Evolutionary conservation across 2,888 invertebrate genomes (phyloP).

Genomic region (Diarsia dahlii): DNA sequence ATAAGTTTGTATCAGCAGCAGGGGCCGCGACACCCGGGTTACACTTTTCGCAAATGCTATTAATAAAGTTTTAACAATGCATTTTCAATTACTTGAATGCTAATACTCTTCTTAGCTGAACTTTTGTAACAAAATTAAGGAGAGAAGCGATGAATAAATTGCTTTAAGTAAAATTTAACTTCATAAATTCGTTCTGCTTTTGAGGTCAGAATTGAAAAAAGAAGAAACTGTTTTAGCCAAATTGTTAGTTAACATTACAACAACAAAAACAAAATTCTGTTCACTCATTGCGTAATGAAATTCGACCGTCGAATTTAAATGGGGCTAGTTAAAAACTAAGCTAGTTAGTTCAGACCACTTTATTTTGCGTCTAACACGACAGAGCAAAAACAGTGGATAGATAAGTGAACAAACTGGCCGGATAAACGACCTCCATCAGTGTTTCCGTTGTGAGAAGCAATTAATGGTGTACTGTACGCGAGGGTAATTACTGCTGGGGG

Average conservation of each 20-base stretch:
- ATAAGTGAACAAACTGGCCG: slow-evolving; percentile 70
- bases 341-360: slow-evolving; percentile 66
- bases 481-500: slow-evolving; percentile 74
- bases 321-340: slow-evolving; percentile 64
- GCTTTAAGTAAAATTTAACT: slow-evolving; percentile 22
- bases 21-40: slow-evolving; percentile 60
- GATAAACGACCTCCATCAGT: slow-evolving; percentile 76
- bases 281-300: slow-evolving; percentile 47
- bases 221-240: not conserved
- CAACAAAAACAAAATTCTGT: slow-evolving; percentile 25
- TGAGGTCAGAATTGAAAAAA: not conserved
- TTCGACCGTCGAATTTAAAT: slow-evolving; percentile 60
- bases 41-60: slow-evolving; percentile 67
- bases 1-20: slow-evolving; percentile 65
- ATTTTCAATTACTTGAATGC: slow-evolving; percentile 76
- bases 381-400: slow-evolving; percentile 65
- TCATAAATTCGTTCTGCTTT: slow-evolving; percentile 22
- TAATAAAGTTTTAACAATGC: slow-evolving; percentile 75
- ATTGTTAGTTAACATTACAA: slow-evolving; percentile 5
- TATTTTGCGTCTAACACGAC: slow-evolving; percentile 68
- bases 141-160: slow-evolving; percentile 36
- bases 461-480: slow-evolving; percentile 74
- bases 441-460: slow-evolving; percentile 74
- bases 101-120: slow-evolving; percentile 52
- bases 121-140: slow-evolving; percentile 55